These are phyloP conservation scores for Pseudobourletiella spinata DNA, from an alignment of 1,140 invertebrate species.

Conservation along the genomic window DNA sequence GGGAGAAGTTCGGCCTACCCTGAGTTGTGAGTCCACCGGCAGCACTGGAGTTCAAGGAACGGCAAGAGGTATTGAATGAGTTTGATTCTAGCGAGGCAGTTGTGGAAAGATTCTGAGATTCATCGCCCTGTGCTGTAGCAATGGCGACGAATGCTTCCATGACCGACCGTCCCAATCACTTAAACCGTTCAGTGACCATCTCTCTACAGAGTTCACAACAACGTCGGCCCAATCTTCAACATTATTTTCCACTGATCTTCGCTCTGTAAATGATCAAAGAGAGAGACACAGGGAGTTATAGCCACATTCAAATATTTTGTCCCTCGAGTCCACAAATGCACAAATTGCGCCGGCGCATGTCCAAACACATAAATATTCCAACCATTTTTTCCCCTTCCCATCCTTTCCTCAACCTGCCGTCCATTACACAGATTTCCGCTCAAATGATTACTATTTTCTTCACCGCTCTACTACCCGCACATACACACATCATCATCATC, in stretches of 20 bases:
- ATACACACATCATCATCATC: too few relatives aligned
- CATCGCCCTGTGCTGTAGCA: conserved; percentile 32
- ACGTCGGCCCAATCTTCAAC: conserved; percentile 9
- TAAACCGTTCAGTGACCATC: conserved; percentile 15
- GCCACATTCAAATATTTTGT: too few relatives aligned
- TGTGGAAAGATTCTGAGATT: conserved; percentile 27
- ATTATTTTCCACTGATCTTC: conserved; percentile 13
- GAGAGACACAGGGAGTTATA: background rate
- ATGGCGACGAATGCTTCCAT: conserved; percentile 36
- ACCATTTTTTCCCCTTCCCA: too few relatives aligned
- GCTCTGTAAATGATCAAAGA: conserved; percentile 19
- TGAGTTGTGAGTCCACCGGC: background rate
- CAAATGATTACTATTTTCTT: too few relatives aligned
- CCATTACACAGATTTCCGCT: too few relatives aligned
- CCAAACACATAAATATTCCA: too few relatives aligned
- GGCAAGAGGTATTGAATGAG: conserved; percentile 24
- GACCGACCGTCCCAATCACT: conserved; percentile 20
- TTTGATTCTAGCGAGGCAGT: conserved; percentile 21
- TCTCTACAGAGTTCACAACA: background rate
- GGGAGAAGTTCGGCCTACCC: conserved; percentile 20
- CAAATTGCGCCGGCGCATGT: too few relatives aligned
- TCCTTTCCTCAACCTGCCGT: too few relatives aligned
- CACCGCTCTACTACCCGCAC: too few relatives aligned
- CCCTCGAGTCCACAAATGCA: too few relatives aligned
- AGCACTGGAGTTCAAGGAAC: conserved; percentile 4